Percentiles rank a stretch among this genome's conserved stretches.
Conservation (phyloP, 1,140 invertebrate species). For the Drosophila funebris region DNA sequence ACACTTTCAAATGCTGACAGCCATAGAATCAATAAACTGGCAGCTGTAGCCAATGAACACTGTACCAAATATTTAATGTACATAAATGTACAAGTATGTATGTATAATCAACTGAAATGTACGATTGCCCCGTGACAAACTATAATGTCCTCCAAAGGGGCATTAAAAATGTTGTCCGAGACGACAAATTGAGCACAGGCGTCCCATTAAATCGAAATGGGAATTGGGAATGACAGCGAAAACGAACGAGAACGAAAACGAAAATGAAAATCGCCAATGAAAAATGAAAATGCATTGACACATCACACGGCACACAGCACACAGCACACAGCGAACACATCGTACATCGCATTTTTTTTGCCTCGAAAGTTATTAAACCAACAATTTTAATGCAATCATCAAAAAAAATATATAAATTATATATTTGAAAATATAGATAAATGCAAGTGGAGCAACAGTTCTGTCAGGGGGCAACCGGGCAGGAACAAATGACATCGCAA, state of each 20-base stretch:
- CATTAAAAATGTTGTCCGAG: conserved; percentile 26
- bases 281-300: conserved; percentile 60
- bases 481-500: too few species aligned
- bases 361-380: conserved; percentile 66
- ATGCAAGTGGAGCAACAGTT: not conserved
- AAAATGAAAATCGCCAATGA: conserved; percentile 48
- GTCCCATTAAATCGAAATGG: conserved; percentile 30
- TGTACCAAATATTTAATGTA: not conserved
- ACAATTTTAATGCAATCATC: conserved; percentile 62
- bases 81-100: not conserved
- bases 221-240: not conserved
- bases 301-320: too few species aligned
- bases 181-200: conserved; percentile 48
- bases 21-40: not conserved
- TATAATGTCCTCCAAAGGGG: conserved; percentile 5
- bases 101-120: not conserved
- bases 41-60: not conserved
- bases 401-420: conserved; percentile 18
- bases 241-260: conserved; percentile 11
- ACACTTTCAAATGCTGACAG: too few species aligned
- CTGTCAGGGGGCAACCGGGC: too few species aligned
- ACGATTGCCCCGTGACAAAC: conserved; percentile 1
- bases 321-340: not conserved
- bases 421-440: conserved; percentile 12
- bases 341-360: conserved; percentile 31